A percentile compares a stretch with the other conserved stretches of the same genome.
Evolutionary conservation across 2,113 vertebrate genomes (phyloP).

Genomic region (Tyrannus savana): DNA sequence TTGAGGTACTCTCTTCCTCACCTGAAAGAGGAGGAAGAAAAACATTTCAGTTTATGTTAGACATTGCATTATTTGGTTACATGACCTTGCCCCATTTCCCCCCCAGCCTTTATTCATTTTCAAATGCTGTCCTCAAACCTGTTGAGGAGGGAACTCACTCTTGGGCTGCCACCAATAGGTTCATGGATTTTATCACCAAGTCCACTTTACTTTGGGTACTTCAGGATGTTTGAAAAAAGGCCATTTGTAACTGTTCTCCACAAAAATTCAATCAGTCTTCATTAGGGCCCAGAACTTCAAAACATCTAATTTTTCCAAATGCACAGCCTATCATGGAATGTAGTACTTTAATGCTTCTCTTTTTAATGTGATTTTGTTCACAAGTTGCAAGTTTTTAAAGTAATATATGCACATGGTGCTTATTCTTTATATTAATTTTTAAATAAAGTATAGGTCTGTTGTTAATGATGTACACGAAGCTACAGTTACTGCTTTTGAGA

Average conservation of each 20-base stretch:
- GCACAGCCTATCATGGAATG: not conserved
- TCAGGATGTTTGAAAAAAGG: not conserved
- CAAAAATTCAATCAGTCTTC: not conserved
- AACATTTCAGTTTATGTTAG: not conserved
- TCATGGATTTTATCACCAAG: not conserved
- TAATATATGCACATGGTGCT: not conserved
- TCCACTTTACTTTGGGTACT: not conserved
- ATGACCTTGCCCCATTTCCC: not conserved
- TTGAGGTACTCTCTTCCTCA: slow-evolving; percentile 83
- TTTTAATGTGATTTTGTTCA: not conserved
- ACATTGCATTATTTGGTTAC: not conserved
- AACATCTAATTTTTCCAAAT: not conserved
- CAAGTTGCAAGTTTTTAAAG: not conserved
- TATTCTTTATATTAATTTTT: not conserved
- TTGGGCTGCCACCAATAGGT: not conserved
- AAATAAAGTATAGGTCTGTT: not conserved
- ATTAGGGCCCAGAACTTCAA: not conserved
- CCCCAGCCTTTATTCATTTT: not conserved
- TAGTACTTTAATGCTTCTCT: not conserved
- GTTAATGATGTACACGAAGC: not conserved
- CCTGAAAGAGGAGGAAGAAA: slow-evolving; percentile 72
- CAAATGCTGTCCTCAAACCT: not conserved
- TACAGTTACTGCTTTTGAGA: not conserved
- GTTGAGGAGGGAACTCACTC: not conserved
- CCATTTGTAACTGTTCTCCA: not conserved